Evolutionary conservation across 2,113 vertebrate species (phyloP).

Genomic region (Raja brachyura): DNA sequence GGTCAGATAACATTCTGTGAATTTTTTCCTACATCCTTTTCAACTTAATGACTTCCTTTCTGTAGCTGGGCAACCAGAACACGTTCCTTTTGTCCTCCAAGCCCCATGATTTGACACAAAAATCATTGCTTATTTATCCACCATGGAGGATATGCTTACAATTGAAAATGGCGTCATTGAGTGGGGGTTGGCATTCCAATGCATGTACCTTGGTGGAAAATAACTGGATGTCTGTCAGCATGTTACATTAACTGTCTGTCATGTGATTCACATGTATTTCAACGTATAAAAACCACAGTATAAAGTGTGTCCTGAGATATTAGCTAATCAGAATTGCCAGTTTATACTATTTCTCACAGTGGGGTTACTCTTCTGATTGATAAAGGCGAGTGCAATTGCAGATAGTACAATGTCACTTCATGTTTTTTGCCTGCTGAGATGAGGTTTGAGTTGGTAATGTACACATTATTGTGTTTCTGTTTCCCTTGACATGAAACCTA

Average conservation of each 20-base stretch:
- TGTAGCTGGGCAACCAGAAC: too few relatives aligned
- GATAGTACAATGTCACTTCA: conserved; percentile 2
- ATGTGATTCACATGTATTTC: too few relatives aligned
- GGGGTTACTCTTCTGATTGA: conserved; percentile 3
- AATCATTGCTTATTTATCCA: neutral
- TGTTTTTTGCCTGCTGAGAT: conserved; percentile 23
- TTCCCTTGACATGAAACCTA: conserved; percentile 18
- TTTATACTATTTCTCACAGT: conserved; percentile 21
- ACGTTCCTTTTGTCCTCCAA: neutral
- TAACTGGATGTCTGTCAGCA: neutral
- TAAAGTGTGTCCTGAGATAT: neutral
- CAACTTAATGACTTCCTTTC: too few relatives aligned
- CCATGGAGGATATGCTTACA: neutral
- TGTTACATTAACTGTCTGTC: neutral
- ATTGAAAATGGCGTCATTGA: neutral
- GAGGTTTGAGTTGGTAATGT: neutral
- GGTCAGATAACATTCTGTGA: too few relatives aligned
- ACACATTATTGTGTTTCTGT: neutral
- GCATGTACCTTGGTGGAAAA: neutral
- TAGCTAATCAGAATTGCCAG: neutral
- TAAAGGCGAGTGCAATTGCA: neutral
- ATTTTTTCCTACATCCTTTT: too few relatives aligned
- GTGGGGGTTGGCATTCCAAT: neutral
- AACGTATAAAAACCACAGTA: neutral
- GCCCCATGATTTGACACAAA: neutral